Evolutionary conservation across 2,113 vertebrate species (phyloP).

Genomic region (Ceuthmochares aereus): DNA sequence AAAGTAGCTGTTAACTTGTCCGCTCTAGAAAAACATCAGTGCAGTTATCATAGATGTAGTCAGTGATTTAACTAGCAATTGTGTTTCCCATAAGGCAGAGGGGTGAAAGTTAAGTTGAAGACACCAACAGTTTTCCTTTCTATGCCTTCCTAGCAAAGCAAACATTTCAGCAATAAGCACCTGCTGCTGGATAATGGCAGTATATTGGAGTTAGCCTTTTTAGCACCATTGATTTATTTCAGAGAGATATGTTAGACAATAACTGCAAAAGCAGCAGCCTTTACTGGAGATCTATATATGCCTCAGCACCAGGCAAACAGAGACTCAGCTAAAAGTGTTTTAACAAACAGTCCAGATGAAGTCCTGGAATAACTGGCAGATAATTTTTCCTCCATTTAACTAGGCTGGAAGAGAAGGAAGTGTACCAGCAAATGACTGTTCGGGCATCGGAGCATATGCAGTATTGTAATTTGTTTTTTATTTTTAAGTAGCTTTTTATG

Average conservation of each 20-base stretch:
- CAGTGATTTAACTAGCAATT: not conserved
- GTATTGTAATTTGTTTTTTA: not conserved
- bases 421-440: not conserved
- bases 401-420: not conserved
- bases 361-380: not conserved
- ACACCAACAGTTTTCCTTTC: not conserved
- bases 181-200: not conserved
- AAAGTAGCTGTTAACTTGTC: not conserved
- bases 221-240: constrained; percentile 10
- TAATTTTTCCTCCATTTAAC: not conserved
- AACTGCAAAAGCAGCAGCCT: not conserved
- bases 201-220: not conserved
- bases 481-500: not conserved
- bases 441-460: not conserved
- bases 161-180: not conserved
- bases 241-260: not conserved
- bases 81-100: not conserved
- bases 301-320: not conserved
- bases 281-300: not conserved
- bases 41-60: not conserved
- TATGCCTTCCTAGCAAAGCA: not conserved
- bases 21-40: not conserved
- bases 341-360: not conserved
- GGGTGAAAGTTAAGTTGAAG: not conserved
- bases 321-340: not conserved